phyloP scores from a whole-genome alignment of 2,113 vertebrate species.

The Mirounga angustirostris region DNA sequence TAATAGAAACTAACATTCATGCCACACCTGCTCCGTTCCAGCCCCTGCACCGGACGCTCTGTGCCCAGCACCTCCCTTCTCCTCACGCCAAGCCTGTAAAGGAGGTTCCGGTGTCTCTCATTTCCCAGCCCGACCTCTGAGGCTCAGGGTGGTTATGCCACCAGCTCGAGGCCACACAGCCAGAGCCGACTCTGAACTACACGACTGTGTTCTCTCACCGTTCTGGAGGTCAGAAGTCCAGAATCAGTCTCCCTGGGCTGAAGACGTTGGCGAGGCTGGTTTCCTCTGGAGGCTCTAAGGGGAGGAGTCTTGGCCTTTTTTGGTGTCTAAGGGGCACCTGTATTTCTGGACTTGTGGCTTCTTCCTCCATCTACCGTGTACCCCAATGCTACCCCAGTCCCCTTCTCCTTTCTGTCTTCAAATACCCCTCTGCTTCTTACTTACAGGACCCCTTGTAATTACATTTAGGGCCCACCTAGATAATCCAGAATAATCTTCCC shows the following conservation, averaged over 20 bases:
- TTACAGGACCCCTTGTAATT: not conserved
- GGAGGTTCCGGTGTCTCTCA: not conserved
- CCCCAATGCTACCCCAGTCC: not conserved
- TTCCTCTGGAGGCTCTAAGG: not conserved
- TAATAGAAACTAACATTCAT: not conserved
- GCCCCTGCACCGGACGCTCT: fast-evolving
- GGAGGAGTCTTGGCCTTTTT: not conserved
- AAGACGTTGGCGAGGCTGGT: not conserved
- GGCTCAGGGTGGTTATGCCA: not conserved
- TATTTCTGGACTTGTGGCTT: not conserved
- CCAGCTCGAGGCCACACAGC: not conserved
- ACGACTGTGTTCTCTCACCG: not conserved
- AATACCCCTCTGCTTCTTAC: not conserved
- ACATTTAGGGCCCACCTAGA: not conserved
- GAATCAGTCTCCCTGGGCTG: not conserved
- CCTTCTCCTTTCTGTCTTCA: not conserved
- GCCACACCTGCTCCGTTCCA: not conserved
- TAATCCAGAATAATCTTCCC: not conserved
- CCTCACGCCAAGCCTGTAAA: not conserved
- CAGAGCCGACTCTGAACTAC: not conserved
- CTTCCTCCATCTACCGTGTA: not conserved
- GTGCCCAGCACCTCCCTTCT: not conserved
- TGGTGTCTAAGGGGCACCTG: not conserved
- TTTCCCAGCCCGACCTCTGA: not conserved
- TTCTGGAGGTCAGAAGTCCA: not conserved